These are phyloP conservation scores for Osmerus eperlanus DNA, from an alignment of 2,113 vertebrate species.

Conservation along the genomic window DNA sequence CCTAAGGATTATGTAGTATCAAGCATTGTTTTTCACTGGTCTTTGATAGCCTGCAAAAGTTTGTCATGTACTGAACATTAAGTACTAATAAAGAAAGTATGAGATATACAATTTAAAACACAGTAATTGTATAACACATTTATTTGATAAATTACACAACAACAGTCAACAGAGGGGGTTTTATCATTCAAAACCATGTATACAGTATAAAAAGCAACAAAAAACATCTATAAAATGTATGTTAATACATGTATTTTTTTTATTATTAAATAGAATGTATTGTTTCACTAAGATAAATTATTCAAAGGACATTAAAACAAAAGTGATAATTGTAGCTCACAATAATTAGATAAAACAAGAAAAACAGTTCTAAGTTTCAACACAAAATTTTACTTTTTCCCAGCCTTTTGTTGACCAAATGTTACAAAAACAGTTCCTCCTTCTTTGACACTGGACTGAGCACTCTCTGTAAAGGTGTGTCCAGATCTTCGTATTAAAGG, in stretches of 20 bases:
- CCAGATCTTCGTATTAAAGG: conserved; percentile 64
- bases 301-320: conserved; percentile 35
- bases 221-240: neutral
- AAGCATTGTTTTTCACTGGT: too few species aligned
- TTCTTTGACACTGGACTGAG: conserved; percentile 61
- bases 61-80: too few species aligned
- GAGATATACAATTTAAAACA: neutral
- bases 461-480: conserved; percentile 57
- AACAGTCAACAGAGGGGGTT: conserved; percentile 40
- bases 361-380: conserved; percentile 25
- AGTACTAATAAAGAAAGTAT: neutral
- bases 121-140: conserved; percentile 30
- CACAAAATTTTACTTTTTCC: conserved; percentile 49
- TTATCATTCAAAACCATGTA: conserved; percentile 33
- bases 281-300: conserved; percentile 20
- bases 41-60: too few species aligned
- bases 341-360: conserved; percentile 40
- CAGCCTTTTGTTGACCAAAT: conserved; percentile 71
- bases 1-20: too few species aligned
- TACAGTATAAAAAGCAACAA: conserved; percentile 59
- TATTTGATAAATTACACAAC: conserved; percentile 54
- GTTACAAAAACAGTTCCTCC: conserved; percentile 75
- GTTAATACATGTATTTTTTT: conserved; percentile 9
- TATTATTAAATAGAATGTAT: conserved; percentile 4
- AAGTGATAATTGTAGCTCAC: conserved; percentile 23